phyloP scores from a whole-genome alignment of 92 coral and sea anemone species.

The Palythoa grandiflora region DNA sequence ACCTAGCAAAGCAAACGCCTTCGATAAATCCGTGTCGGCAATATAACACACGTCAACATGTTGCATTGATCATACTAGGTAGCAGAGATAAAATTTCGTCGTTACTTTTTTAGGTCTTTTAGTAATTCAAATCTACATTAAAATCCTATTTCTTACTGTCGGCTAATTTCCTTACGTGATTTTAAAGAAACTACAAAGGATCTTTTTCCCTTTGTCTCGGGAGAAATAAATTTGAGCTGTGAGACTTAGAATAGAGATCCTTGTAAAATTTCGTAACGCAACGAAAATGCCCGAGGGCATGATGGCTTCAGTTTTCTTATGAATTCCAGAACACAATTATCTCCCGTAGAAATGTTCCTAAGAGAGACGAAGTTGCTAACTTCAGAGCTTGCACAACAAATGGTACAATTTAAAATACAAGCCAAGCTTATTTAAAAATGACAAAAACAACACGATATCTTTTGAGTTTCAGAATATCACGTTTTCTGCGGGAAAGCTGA shows the following conservation, averaged over 20 bases:
- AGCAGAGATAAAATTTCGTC: not conserved
- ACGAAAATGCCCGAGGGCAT: constrained; percentile 25
- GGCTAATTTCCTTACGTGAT: constrained; percentile 24
- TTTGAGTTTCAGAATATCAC: constrained; percentile 6
- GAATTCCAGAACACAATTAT: constrained; percentile 31
- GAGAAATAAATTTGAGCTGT: not conserved
- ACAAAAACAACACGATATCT: constrained; percentile 48
- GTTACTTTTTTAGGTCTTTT: not conserved
- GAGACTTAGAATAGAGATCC: not conserved
- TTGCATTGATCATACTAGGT: not conserved
- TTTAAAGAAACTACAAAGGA: not conserved
- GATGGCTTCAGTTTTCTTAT: constrained; percentile 1
- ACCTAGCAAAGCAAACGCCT: constrained; percentile 26
- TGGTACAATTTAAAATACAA: constrained; percentile 11
- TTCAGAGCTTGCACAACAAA: constrained; percentile 15
- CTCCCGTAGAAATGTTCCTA: not conserved
- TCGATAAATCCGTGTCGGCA: not conserved
- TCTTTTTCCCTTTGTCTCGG: constrained; percentile 35
- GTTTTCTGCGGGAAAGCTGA: not conserved
- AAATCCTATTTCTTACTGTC: not conserved
- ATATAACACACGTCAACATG: not conserved
- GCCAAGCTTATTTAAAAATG: constrained; percentile 5
- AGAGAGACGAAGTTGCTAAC: not conserved
- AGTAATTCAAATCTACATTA: not conserved
- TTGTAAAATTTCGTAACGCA: constrained; percentile 45